Evolutionary conservation across 2,888 invertebrate species (phyloP), one percentile per base, ranked within the genome.

Genomic region (Lathronympha strigana): DNA sequence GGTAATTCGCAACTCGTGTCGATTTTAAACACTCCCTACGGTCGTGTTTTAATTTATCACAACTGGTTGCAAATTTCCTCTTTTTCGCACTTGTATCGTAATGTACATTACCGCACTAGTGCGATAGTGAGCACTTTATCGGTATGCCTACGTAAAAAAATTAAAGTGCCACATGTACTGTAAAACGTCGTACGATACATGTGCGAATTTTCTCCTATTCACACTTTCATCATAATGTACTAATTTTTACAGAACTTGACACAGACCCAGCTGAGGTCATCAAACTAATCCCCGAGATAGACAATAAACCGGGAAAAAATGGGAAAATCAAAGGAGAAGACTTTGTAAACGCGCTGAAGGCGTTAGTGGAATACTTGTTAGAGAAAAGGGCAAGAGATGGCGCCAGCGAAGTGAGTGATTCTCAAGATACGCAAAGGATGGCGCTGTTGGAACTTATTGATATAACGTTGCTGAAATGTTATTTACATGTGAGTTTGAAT

Each of bases 281-380:
- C 1, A 47, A 23, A 47, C 17, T 47, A 5, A 47, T 47, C 2
- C 45, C 45, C 4, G 45, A 47, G 23, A 13, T 47, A 0, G 45
- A 47, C 3, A 47, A 47, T 6, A 47, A 47, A 11, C 45, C 45
- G 1, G 45, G 45, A 11, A 47, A 47, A 47, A 13, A 13, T 13
- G 45, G 45, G 13, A 47, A 47, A 47, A 47, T 47, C 1, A 47
- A 47, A 23, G 45, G 43, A 11, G 43, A 47, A 23, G 45, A 47
- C 23, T 47, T 23, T 1, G n/a, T 5, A 8, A 47, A 47, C 5
- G 45, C 45, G 5, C 8, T 47, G 6, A 47, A n/a, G 13, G 13
- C 45, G 2, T 23, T 47, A 23, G 45, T 47, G 2, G 23, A 47
- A n/a, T 47, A 23, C 4, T 47, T 47, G 45, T n/a, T n/a, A n/a